These are phyloP conservation scores for Pterostichus madidus DNA, from an alignment of 2,888 invertebrate genomes.

Conservation along the genomic window DNA sequence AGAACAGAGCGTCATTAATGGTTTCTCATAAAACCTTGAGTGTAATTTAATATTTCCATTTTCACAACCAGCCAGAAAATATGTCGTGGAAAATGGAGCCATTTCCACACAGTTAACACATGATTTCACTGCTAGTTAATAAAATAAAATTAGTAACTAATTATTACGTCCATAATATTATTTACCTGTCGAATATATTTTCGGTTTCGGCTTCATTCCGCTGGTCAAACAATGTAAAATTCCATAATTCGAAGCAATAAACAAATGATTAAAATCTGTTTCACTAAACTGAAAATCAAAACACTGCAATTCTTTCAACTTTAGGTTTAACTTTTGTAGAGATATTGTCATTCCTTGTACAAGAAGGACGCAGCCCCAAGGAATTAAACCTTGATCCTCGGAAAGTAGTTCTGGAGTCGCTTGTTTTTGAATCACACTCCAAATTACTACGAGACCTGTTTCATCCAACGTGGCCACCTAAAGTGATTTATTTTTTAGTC, in stretches of 20 bases:
- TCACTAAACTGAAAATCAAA: conserved; percentile 77
- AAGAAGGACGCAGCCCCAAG: conserved; percentile 76
- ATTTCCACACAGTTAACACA: conserved; percentile 77
- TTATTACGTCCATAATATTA: conserved; percentile 18
- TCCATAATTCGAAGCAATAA: conserved; percentile 78
- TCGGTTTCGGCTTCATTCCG: conserved; percentile 73
- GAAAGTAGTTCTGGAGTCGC: conserved; percentile 45
- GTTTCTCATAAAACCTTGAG: conserved; percentile 75
- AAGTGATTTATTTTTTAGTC: conserved; percentile 57
- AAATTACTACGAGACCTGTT: conserved; percentile 77
- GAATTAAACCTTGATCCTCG: conserved; percentile 74
- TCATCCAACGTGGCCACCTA: conserved; percentile 79
- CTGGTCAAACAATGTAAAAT: conserved; percentile 76
- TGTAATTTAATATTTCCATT: conserved; percentile 79
- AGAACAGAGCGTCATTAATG: conserved; percentile 75
- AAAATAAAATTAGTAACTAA: conserved; percentile 63
- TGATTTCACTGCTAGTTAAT: conserved; percentile 72
- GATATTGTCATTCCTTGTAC: conserved; percentile 76
- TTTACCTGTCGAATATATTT: conserved; percentile 71
- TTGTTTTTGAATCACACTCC: conserved; percentile 76
- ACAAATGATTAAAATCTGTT: conserved; percentile 76
- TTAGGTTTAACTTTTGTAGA: conserved; percentile 72
- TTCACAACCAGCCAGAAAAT: conserved; percentile 78
- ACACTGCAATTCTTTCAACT: conserved; percentile 73
- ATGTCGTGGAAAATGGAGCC: conserved; percentile 78